Evolutionary conservation across 2,888 invertebrate species (phyloP).

Genomic region (Cephus rjabovi): DNA sequence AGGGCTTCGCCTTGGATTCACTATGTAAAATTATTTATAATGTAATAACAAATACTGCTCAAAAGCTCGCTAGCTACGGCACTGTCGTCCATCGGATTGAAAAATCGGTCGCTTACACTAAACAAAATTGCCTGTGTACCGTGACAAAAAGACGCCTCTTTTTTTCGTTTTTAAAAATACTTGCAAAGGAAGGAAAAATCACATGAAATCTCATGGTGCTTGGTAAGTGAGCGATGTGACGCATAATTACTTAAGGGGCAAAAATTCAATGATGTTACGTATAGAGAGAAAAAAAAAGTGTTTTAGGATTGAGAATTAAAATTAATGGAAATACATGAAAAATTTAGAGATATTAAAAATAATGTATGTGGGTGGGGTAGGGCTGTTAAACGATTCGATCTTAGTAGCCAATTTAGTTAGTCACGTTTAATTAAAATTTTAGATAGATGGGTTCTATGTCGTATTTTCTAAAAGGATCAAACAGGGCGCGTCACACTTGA

Average conservation of each 20-base stretch:
- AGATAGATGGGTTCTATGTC: background rate
- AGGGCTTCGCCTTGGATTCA: background rate
- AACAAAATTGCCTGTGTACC: background rate
- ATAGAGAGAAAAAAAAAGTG: background rate
- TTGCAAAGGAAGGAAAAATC: background rate
- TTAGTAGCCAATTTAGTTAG: background rate
- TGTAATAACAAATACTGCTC: background rate
- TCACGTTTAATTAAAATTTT: background rate
- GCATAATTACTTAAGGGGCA: background rate
- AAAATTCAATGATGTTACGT: background rate
- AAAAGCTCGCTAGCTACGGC: background rate
- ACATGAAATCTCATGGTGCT: background rate
- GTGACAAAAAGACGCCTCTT: background rate
- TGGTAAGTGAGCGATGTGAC: no score
- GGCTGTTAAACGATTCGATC: background rate
- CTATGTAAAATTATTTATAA: background rate
- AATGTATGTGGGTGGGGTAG: no score
- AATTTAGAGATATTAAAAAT: background rate
- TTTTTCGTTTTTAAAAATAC: background rate
- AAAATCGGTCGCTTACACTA: background rate
- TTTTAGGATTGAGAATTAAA: background rate
- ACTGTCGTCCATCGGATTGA: background rate
- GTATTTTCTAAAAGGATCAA: background rate
- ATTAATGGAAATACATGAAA: background rate
- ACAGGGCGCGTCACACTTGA: background rate